A percentile compares a stretch with the other conserved stretches of the same genome.
phyloP scores from a whole-genome alignment of 2,888 invertebrate species.

The Sabatieria punctata region DNA sequence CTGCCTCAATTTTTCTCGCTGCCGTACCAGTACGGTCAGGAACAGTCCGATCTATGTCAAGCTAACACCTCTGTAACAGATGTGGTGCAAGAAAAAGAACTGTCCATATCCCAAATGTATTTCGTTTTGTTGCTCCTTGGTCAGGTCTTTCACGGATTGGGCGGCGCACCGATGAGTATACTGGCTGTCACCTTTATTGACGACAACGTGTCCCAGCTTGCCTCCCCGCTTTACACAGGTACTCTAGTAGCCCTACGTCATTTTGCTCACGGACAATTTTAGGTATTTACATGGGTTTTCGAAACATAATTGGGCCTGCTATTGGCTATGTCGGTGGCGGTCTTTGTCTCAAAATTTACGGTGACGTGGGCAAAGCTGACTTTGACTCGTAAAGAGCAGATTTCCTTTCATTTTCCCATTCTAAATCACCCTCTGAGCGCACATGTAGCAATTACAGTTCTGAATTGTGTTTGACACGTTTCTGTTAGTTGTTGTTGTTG shows the following conservation, averaged over 20 bases:
- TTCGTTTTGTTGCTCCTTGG: conserved; percentile 44
- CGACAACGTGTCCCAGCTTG: conserved; percentile 62
- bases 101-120: not conserved
- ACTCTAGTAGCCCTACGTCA: too few relatives aligned
- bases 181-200: conserved; percentile 66
- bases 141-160: conserved; percentile 62
- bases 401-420: not conserved
- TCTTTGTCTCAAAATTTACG: conserved; percentile 52
- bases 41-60: too few relatives aligned
- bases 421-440: too few relatives aligned
- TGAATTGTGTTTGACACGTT: too few relatives aligned
- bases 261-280: too few relatives aligned
- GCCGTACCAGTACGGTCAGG: not conserved
- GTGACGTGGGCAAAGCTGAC: conserved; percentile 1
- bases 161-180: conserved; percentile 64
- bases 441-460: too few relatives aligned
- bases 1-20: not conserved
- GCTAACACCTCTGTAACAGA: too few relatives aligned
- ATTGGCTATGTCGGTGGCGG: conserved; percentile 63
- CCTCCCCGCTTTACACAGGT: conserved; percentile 66
- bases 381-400: not conserved
- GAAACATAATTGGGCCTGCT: conserved; percentile 57
- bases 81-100: too few relatives aligned
- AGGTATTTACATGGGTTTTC: conserved; percentile 58
- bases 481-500: too few relatives aligned